Evolutionary conservation across 2,888 invertebrate genomes (phyloP), one percentile per base, ranked within the genome.

Genomic region (Microplitis deprimator): DNA sequence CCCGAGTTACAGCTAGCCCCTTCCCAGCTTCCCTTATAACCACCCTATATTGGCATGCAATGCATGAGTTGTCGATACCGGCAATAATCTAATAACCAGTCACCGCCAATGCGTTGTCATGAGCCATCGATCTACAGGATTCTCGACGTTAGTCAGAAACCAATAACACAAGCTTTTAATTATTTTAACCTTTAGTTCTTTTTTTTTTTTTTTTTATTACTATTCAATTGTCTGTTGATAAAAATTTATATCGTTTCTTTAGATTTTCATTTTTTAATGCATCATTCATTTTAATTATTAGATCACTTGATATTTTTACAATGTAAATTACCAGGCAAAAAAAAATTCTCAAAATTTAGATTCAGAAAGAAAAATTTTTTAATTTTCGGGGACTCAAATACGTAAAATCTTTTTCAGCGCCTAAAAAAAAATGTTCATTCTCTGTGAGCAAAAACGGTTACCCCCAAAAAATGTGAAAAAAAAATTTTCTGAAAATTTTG

Each of bases 51-150:
- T 61, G 74, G 29, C 65, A 60, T 17, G 79, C 79, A 78, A 76
- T 73, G 79, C 80, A 87, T 82, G 86, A 86, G 86, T 86, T 88
- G 88, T 89, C 89, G 89, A 89, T 89, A 87, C 84, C 86, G 85
- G 86, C 89, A 88, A 89, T 88, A 89, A 89, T 89, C 89, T 89
- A 89, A 89, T 89, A 89, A 89, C 89, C 87, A 88, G 87, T 87
- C 88, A 87, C 88, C 86, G 87, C 84, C 87, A 85, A 86, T 84
- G 86, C 83, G 82, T 85, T 86, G 87, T 88, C 86, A 87, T 88
- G 87, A 87, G 87, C 88, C 86, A 89, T 83, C 83, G 81, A 79
- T 85, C 85, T 86, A 81, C 86, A 86, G 87, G 87, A 87, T 87
- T 85, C 86, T 81, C 80, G 82, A 85, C 82, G 82, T 81, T 82